Conservation (phyloP, 1,140 invertebrate genomes). For the Trichonephila inaurata region DNA sequence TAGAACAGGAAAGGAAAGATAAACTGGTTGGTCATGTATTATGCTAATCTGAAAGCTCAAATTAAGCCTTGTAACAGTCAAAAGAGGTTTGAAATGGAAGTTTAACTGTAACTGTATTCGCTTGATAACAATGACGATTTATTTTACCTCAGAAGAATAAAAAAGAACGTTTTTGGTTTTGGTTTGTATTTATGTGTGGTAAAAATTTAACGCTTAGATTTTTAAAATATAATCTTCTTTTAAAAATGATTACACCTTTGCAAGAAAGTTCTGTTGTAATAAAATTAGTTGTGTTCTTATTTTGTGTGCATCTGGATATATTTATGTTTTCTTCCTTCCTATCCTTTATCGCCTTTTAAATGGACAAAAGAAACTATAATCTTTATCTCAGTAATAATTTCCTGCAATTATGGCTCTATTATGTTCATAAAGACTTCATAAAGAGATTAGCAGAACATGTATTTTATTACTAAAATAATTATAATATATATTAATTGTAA, state of each 20-base stretch:
- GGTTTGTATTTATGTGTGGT: not conserved
- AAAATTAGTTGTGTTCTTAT: not conserved
- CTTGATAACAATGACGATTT: slow-evolving; percentile 1
- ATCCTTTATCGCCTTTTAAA: no score
- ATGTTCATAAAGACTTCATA: no score
- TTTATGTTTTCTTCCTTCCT: no score
- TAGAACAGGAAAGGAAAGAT: not conserved
- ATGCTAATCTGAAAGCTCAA: slow-evolving; percentile 31
- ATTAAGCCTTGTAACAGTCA: slow-evolving; percentile 10
- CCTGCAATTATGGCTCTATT: no score
- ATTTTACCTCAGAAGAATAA: not conserved
- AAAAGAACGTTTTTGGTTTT: not conserved
- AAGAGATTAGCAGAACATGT: no score
- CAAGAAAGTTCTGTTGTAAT: not conserved
- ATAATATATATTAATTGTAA: no score
- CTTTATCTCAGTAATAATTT: no score
- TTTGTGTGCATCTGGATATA: no score
- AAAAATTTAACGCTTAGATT: not conserved
- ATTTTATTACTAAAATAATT: no score
- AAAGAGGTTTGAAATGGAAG: not conserved
- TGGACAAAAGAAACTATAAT: no score
- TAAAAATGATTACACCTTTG: not conserved
- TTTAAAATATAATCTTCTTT: not conserved
- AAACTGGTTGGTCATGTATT: not conserved
- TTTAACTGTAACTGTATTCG: slow-evolving; percentile 30